Percentiles rank a stretch among this genome's conserved stretches.
phyloP scores from a whole-genome alignment of 2,113 vertebrate species.

The Hippocampus comes region DNA sequence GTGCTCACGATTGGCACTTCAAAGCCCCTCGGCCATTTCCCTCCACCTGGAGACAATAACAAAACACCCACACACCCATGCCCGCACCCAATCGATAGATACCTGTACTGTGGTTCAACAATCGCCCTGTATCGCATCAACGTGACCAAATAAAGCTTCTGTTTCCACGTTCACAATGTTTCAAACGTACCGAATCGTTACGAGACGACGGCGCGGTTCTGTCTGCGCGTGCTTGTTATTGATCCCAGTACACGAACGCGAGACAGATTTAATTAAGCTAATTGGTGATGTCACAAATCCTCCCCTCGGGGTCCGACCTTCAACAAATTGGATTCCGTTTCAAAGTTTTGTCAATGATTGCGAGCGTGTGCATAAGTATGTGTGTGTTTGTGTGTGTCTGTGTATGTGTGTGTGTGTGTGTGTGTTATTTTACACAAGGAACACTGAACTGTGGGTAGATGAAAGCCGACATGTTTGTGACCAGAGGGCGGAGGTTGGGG shows the following conservation, averaged over 20 bases:
- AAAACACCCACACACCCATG: too few species aligned
- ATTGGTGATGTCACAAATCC: conserved; percentile 4
- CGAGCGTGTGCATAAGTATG: background rate
- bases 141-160: too few species aligned
- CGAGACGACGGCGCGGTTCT: background rate
- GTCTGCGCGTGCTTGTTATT: background rate
- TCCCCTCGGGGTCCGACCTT: background rate
- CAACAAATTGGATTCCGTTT: background rate
- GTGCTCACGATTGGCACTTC: too few species aligned
- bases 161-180: too few species aligned
- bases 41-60: too few species aligned
- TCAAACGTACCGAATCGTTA: background rate
- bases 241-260: background rate
- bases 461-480: conserved; percentile 2
- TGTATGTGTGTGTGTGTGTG: background rate
- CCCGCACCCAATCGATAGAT: too few species aligned
- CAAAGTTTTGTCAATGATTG: background rate
- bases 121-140: too few species aligned
- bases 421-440: background rate
- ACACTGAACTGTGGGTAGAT: background rate
- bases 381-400: background rate
- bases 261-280: background rate
- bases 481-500: background rate
- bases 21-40: too few species aligned
- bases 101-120: too few species aligned